Evolutionary conservation across 2,113 vertebrate species (phyloP).

Genomic region (Megaceryle torquata): DNA sequence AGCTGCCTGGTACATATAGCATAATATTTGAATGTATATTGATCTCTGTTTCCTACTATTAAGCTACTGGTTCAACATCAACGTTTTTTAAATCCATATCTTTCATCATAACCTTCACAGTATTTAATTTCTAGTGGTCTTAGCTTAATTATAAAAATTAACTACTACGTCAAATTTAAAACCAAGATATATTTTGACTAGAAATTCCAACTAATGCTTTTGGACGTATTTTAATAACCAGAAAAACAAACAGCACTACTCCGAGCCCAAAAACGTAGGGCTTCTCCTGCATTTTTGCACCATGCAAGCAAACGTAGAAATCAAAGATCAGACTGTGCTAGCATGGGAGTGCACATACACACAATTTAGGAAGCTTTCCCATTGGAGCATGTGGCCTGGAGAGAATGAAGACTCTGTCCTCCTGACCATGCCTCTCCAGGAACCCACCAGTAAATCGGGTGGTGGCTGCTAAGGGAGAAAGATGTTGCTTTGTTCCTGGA

Average conservation of each 20-base stretch:
- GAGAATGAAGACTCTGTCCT: not conserved
- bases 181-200: not conserved
- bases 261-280: not conserved
- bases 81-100: not conserved
- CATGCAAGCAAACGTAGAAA: not conserved
- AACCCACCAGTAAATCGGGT: not conserved
- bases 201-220: not conserved
- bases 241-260: not conserved
- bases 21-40: not conserved
- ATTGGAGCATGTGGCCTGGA: fast-evolving
- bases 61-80: not conserved
- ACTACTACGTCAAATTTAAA: not conserved
- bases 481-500: not conserved
- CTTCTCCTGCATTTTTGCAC: not conserved
- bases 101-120: not conserved
- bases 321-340: not conserved
- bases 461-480: not conserved
- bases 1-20: not conserved
- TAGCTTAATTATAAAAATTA: not conserved
- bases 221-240: not conserved
- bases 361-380: not conserved
- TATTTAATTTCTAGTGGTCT: not conserved
- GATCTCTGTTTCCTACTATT: not conserved
- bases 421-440: too few relatives aligned
- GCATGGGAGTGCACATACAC: fast-evolving